Conservation (phyloP, 2,113 vertebrate genomes). For the Irena cyanogastra region DNA sequence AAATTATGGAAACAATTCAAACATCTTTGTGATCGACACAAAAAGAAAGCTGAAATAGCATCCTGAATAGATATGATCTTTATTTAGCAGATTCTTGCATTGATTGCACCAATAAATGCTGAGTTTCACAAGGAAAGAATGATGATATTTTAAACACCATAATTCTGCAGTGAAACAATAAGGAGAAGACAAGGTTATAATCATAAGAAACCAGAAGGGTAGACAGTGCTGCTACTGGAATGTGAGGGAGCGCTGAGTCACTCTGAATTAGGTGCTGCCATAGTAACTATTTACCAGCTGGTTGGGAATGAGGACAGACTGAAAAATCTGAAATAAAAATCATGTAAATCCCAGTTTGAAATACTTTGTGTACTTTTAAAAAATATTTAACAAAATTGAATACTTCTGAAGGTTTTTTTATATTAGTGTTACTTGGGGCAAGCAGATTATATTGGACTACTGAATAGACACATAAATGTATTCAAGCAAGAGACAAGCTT, state of each 20-base stretch:
- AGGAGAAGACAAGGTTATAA: not conserved
- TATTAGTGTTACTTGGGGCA: not conserved
- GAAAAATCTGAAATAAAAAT: not conserved
- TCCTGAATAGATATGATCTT: not conserved
- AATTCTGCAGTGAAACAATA: not conserved
- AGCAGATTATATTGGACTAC: not conserved
- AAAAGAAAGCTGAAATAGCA: not conserved
- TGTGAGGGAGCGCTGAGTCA: constrained; percentile 44
- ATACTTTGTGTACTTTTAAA: too few relatives aligned
- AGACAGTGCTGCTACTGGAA: not conserved
- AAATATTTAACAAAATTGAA: not conserved
- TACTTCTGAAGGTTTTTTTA: not conserved
- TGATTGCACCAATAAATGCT: not conserved
- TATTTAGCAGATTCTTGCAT: not conserved
- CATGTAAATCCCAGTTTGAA: not conserved
- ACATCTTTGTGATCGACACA: not conserved
- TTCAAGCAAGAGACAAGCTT: not conserved
- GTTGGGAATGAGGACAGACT: not conserved
- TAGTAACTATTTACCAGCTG: constrained; percentile 42
- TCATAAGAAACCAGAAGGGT: not conserved
- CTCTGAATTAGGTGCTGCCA: constrained; percentile 1
- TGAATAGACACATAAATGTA: not conserved
- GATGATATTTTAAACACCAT: not conserved
- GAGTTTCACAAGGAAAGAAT: not conserved
- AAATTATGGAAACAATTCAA: not conserved